Conservation (phyloP, 2,113 vertebrate species). For the Syngnathus floridae region DNA sequence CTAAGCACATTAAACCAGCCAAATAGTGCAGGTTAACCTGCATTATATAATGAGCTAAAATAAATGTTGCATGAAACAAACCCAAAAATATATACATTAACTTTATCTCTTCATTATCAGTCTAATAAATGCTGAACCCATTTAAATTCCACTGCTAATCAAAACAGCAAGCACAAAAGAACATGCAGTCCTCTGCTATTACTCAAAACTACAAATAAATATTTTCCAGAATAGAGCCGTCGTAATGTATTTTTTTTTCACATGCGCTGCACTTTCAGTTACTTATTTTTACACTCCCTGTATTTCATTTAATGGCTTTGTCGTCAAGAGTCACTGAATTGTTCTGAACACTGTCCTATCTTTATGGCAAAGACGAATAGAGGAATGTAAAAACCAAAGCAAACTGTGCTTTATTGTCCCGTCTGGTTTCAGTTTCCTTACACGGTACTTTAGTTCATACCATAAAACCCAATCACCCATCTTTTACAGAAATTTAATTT, state of each 20-base stretch:
- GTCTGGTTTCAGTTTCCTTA: background rate
- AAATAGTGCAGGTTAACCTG: no score
- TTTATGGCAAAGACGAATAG: background rate
- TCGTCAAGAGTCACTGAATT: conserved; percentile 10
- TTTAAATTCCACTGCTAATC: background rate
- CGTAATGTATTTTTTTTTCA: no score
- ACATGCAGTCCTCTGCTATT: background rate
- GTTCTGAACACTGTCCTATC: conserved; percentile 1
- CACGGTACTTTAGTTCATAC: background rate
- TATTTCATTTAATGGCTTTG: no score
- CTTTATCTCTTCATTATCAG: background rate
- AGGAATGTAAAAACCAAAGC: background rate
- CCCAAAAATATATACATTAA: no score
- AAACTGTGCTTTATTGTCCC: conserved; percentile 2
- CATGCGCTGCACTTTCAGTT: no score
- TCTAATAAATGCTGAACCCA: background rate
- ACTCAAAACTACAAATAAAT: background rate
- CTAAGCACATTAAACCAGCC: no score
- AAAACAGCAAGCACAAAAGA: background rate
- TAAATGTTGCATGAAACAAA: no score
- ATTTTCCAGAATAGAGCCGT: background rate
- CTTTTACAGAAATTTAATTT: background rate
- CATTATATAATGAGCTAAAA: no score
- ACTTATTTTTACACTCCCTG: no score
- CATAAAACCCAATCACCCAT: background rate